Conservation (phyloP, 2,888 invertebrate species). For the Oxyscelio sp. region DNA sequence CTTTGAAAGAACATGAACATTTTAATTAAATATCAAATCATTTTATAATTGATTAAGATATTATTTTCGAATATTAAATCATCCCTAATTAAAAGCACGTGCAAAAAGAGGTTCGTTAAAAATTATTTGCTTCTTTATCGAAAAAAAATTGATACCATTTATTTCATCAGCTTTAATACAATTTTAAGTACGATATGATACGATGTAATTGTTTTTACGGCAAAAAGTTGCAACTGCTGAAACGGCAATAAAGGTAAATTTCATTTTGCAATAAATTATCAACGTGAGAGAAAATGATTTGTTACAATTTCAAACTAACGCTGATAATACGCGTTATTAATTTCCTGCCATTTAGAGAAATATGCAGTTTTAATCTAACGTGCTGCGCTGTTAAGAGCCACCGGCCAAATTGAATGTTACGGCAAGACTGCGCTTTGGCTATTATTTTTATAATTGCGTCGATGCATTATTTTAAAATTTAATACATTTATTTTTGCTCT, state of each 20-base stretch:
- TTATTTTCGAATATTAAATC: constrained; percentile 40
- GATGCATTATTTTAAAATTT: constrained; percentile 23
- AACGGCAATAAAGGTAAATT: constrained; percentile 31
- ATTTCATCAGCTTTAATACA: background rate
- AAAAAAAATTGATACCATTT: background rate
- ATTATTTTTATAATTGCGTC: constrained; percentile 38
- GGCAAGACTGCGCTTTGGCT: constrained; percentile 10
- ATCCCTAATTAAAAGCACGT: constrained; percentile 20
- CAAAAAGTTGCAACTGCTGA: constrained; percentile 19
- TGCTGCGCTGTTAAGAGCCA: constrained; percentile 16
- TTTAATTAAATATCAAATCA: constrained; percentile 54
- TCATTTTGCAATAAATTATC: constrained; percentile 9
- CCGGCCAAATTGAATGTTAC: constrained; percentile 42
- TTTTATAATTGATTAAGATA: constrained; percentile 48
- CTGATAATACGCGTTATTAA: constrained; percentile 34
- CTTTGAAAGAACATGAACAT: constrained; percentile 41
- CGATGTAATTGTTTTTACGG: constrained; percentile 5
- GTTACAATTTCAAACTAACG: constrained; percentile 22
- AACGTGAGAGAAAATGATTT: constrained; percentile 21
- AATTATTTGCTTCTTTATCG: background rate
- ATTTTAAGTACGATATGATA: constrained; percentile 4
- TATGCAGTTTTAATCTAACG: constrained; percentile 30
- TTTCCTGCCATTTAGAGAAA: constrained; percentile 26
- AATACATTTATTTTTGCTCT: constrained; percentile 24
- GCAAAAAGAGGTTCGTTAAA: constrained; percentile 22